phyloP scores from a whole-genome alignment of 2,888 invertebrate genomes.

The Heteromurus nitidus region DNA sequence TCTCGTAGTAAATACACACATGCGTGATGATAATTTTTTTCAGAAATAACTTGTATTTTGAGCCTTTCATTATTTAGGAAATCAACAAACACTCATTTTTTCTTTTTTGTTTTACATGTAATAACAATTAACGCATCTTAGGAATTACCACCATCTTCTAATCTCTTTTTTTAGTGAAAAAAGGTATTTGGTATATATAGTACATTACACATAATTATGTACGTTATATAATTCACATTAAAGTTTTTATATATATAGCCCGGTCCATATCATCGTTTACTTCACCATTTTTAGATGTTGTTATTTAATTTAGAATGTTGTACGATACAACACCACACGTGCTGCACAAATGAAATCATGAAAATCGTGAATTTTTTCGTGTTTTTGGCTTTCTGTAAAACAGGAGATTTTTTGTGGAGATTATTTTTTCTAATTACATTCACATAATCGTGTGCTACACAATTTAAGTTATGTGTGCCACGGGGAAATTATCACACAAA shows the following conservation, averaged over 20 bases:
- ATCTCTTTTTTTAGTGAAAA: constrained; percentile 62
- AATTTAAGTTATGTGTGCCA: background rate
- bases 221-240: constrained; percentile 3
- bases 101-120: no score
- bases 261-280: constrained; percentile 39
- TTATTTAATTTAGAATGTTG: constrained; percentile 3
- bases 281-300: constrained; percentile 1
- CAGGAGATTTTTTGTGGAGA: constrained; percentile 27
- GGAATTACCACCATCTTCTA: constrained; percentile 57
- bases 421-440: constrained; percentile 15
- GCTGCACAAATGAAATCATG: background rate
- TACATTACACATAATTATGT: constrained; percentile 17
- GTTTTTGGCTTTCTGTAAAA: constrained; percentile 55
- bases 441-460: constrained; percentile 8
- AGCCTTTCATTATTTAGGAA: constrained; percentile 64
- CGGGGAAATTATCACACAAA: no score
- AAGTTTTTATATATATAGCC: constrained; percentile 30
- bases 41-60: constrained; percentile 61
- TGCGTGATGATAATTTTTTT: no score
- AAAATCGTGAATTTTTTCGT: constrained; percentile 32
- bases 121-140: constrained; percentile 61
- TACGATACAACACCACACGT: background rate
- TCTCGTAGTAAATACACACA: no score
- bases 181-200: constrained; percentile 53
- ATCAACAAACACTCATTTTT: constrained; percentile 59